Percentiles rank a stretch among this genome's conserved stretches.
phyloP scores from a whole-genome alignment of 2,113 vertebrate genomes.

The Microcebus tavaratra region DNA sequence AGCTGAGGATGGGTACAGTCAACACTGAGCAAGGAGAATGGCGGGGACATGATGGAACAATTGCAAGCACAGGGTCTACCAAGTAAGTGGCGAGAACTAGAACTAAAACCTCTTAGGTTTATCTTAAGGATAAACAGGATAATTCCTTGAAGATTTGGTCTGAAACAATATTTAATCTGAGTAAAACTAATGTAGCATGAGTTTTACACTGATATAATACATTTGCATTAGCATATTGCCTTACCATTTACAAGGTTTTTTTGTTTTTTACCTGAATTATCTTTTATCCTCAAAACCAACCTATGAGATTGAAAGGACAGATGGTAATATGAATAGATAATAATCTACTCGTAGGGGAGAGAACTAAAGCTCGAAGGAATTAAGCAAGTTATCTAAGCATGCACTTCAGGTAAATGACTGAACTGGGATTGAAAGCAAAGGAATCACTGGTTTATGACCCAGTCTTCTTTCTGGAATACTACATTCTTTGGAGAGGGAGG shows the following conservation, averaged over 20 bases:
- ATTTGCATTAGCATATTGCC: background rate
- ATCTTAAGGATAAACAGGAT: background rate
- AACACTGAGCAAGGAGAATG: background rate
- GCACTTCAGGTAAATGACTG: background rate
- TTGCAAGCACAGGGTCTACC: rapidly evolving
- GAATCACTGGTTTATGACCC: background rate
- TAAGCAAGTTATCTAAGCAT: background rate
- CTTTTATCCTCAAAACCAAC: background rate
- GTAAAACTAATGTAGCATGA: background rate
- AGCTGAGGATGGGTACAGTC: background rate
- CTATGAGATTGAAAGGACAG: background rate
- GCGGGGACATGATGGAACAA: rapidly evolving
- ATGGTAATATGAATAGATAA: background rate
- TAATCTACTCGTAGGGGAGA: background rate
- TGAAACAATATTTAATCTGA: background rate
- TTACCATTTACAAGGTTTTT: background rate
- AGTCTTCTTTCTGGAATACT: background rate
- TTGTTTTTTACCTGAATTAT: background rate
- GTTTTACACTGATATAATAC: background rate
- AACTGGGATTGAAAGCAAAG: background rate
- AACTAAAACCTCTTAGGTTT: background rate
- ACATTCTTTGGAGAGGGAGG: background rate
- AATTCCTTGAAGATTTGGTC: background rate
- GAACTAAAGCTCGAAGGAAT: background rate
- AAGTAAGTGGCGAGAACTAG: background rate